Evolutionary conservation across 2,113 vertebrate species (phyloP).

Genomic region (Vulpes lagopus): DNA sequence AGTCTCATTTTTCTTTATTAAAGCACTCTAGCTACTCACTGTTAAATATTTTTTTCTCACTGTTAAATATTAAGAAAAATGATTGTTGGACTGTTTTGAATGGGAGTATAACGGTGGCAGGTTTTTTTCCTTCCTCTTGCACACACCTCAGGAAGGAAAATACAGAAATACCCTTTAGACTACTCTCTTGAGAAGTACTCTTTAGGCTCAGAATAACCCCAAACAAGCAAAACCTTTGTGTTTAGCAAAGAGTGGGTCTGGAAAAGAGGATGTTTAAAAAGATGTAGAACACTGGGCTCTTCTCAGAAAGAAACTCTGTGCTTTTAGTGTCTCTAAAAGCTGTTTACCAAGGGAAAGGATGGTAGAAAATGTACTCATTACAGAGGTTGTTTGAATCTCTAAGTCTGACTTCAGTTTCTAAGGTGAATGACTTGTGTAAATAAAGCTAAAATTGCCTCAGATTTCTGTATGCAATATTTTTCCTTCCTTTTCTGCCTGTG

Average conservation of each 20-base stretch:
- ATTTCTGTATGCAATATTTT: slow-evolving; percentile 9
- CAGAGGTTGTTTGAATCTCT: slow-evolving; percentile 45
- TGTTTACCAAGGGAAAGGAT: slow-evolving; percentile 72
- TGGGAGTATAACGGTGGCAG: background rate
- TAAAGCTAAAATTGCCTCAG: slow-evolving; percentile 65
- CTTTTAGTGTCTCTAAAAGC: slow-evolving; percentile 41
- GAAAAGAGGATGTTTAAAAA: slow-evolving; percentile 24
- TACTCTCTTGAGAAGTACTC: background rate
- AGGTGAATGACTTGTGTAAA: slow-evolving; percentile 59
- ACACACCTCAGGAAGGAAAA: slow-evolving; percentile 62
- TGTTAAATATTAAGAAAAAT: slow-evolving; percentile 22
- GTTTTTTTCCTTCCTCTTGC: background rate
- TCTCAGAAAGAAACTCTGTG: slow-evolving; percentile 60
- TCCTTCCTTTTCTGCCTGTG: background rate
- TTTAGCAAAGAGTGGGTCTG: slow-evolving; percentile 45
- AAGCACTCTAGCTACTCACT: background rate
- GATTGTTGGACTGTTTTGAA: background rate
- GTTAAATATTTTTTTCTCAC: background rate
- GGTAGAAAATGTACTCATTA: slow-evolving; percentile 54
- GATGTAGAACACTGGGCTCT: slow-evolving; percentile 17
- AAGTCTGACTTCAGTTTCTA: slow-evolving; percentile 61
- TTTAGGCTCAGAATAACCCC: slow-evolving; percentile 49
- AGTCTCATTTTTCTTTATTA: slow-evolving; percentile 22
- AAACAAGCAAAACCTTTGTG: slow-evolving; percentile 66
- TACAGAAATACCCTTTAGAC: slow-evolving; percentile 27